Conservation (phyloP, 2,113 vertebrate genomes). For the Saccopteryx leptura region DNA sequence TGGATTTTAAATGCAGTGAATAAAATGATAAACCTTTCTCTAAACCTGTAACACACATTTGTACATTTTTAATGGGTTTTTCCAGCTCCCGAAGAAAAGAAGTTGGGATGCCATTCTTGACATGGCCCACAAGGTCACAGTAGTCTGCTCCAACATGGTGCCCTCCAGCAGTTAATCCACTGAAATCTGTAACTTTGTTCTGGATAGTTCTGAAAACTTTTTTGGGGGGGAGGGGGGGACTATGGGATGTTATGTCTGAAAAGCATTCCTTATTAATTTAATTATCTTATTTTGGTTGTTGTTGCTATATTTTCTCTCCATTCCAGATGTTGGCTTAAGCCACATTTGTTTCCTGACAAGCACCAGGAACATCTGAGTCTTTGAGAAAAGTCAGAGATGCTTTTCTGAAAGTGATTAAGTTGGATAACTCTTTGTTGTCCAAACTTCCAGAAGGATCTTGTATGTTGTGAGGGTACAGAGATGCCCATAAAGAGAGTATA, state of each 20-base stretch:
- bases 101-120: background rate
- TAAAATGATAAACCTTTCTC: background rate
- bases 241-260: conserved; percentile 80
- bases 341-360: conserved; percentile 70
- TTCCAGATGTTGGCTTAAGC: conserved; percentile 65
- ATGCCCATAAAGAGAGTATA: background rate
- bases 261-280: conserved; percentile 81
- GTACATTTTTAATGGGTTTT: background rate
- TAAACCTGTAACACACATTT: conserved; percentile 10
- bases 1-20: background rate
- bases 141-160: background rate
- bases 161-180: conserved; percentile 51
- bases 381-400: conserved; percentile 57
- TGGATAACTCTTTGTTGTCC: conserved; percentile 63
- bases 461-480: background rate
- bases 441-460: conserved; percentile 4
- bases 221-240: conserved; percentile 55
- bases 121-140: background rate
- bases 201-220: conserved; percentile 65
- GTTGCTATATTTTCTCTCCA: conserved; percentile 75
- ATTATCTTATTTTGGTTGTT: conserved; percentile 62
- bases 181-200: conserved; percentile 70
- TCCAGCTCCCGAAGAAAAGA: background rate
- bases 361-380: conserved; percentile 77
- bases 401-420: conserved; percentile 59